Percentiles rank a stretch among this genome's conserved stretches.
These are phyloP conservation scores for Staurois parvus DNA, from an alignment of 2,797 vertebrate genomes.

Conservation along the genomic window DNA sequence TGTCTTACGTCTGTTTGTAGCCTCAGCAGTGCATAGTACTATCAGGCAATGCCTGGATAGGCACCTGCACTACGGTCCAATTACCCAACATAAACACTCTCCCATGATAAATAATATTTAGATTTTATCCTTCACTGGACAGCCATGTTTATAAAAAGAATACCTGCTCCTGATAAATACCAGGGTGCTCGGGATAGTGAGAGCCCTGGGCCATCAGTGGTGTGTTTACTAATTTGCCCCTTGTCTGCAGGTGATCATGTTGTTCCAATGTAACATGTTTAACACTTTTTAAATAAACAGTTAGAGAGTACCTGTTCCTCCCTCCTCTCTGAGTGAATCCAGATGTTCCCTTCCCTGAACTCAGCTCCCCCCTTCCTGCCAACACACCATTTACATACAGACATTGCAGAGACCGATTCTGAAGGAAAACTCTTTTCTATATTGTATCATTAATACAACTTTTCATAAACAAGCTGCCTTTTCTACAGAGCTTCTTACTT, in stretches of 20 bases:
- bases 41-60: neutral
- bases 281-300: constrained; percentile 58
- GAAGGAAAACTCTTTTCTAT: too few relatives aligned
- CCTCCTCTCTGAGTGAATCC: constrained; percentile 38
- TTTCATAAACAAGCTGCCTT: too few relatives aligned
- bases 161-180: neutral
- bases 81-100: too few relatives aligned
- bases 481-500: too few relatives aligned
- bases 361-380: neutral
- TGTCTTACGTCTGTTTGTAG: too few relatives aligned
- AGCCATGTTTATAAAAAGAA: neutral
- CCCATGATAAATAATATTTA: neutral
- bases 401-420: too few relatives aligned
- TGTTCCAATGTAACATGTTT: constrained; percentile 35
- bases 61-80: neutral
- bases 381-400: too few relatives aligned
- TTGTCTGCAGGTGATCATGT: neutral
- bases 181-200: neutral
- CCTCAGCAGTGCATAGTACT: neutral
- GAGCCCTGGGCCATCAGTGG: neutral
- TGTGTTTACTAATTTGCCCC: neutral
- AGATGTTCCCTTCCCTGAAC: constrained; percentile 36
- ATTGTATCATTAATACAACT: too few relatives aligned
- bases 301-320: constrained; percentile 17
- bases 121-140: neutral